Percentiles rank a stretch among this genome's conserved stretches.
Conservation (phyloP, 2,797 vertebrate genomes). For the Oryzias dopingdopingensis region DNA sequence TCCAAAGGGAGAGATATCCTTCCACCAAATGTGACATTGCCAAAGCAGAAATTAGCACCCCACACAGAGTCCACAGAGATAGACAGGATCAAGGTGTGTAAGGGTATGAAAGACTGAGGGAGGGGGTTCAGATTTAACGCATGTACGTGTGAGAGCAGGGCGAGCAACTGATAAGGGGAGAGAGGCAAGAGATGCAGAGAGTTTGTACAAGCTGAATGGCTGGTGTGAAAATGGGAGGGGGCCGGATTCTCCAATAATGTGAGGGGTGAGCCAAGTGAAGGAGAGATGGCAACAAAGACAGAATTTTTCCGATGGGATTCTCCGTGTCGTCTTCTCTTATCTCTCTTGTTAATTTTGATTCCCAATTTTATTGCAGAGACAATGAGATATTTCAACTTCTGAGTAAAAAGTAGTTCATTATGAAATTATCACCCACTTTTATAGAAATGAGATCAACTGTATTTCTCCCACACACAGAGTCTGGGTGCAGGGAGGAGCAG, state of each 20-base stretch:
- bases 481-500: constrained; percentile 4
- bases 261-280: constrained; percentile 52
- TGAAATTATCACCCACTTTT: constrained; percentile 3
- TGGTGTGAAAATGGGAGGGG: constrained; percentile 65
- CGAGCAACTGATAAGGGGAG: constrained; percentile 30
- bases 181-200: constrained; percentile 46
- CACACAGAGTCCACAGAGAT: constrained; percentile 24
- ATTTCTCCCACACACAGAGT: neutral
- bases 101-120: constrained; percentile 5
- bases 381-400: constrained; percentile 30
- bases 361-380: constrained; percentile 12
- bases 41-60: constrained; percentile 34
- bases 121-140: constrained; percentile 37
- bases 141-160: constrained; percentile 44
- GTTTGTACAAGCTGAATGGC: constrained; percentile 64
- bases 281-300: constrained; percentile 67
- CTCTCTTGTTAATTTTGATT: constrained; percentile 1
- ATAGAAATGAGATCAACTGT: constrained; percentile 4
- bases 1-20: constrained; percentile 46
- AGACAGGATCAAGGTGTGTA: constrained; percentile 31
- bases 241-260: constrained; percentile 54
- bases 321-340: constrained; percentile 22
- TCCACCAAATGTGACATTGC: constrained; percentile 53
- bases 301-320: constrained; percentile 16
- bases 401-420: constrained; percentile 14